Evolutionary conservation across 2,888 invertebrate genomes (phyloP), one percentile per base, ranked within the genome.

Genomic region (Aleiodes leptofemur): DNA sequence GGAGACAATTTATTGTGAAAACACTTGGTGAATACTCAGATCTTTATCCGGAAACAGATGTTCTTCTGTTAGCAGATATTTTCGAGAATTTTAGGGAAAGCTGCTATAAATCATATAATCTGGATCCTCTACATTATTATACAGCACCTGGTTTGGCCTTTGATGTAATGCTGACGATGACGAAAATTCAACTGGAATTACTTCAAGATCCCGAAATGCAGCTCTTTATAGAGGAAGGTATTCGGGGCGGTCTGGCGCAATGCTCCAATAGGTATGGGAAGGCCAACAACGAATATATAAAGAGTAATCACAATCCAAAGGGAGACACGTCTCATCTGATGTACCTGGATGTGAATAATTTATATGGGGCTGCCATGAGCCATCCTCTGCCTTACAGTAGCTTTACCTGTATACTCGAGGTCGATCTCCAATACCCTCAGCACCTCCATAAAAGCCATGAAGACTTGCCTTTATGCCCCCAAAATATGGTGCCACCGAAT

Each of bases 281-380:
- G n/a, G n/a, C n/a, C n/a, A n/a, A n/a, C n/a, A n/a, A n/a, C n/a
- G n/a, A n/a, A n/a, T n/a, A n/a, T n/a, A n/a, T n/a, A n/a, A n/a
- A n/a, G n/a, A n/a, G n/a, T n/a, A n/a, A n/a, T n/a, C n/a, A n/a
- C n/a, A n/a, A n/a, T n/a, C n/a, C n/a, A n/a, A n/a, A n/a, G n/a
- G n/a, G n/a, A n/a, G n/a, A n/a, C n/a, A n/a, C n/a, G n/a, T n/a
- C n/a, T n/a, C n/a, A n/a, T n/a, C n/a, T n/a, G n/a, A n/a, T n/a
- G n/a, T n/a, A n/a, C n/a, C n/a, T n/a, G n/a, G n/a, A n/a, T n/a
- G n/a, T n/a, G n/a, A n/a, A n/a, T n/a, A n/a, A n/a, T n/a, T n/a
- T n/a, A n/a, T n/a, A n/a, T n/a, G n/a, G n/a, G n/a, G 83, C 82
- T 79, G 86, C 86, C 1, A 86, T 89, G 86, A 79, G 76, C 6